These are phyloP conservation scores for Oceanodroma tethys DNA, from an alignment of 2,113 vertebrate species.

Conservation along the genomic window DNA sequence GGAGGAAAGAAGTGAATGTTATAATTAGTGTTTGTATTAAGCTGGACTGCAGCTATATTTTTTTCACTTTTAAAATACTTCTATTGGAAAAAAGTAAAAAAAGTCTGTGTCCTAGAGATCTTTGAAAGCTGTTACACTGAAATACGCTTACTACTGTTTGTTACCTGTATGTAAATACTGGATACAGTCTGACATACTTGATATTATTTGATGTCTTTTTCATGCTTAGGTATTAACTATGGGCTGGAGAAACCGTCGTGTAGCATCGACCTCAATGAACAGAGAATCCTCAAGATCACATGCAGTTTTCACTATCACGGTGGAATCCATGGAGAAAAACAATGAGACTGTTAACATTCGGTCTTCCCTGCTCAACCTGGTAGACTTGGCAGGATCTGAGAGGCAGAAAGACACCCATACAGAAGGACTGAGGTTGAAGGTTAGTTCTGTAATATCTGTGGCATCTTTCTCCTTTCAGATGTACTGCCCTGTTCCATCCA, in stretches of 20 bases:
- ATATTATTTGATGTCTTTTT: neutral
- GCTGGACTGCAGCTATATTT: neutral
- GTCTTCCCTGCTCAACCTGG: constrained; percentile 90
- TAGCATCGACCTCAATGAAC: constrained; percentile 96
- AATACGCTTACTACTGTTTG: neutral
- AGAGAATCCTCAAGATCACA: constrained; percentile 95
- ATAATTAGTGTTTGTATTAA: neutral
- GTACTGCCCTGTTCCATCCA: neutral
- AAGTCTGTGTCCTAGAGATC: neutral
- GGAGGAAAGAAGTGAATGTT: neutral
- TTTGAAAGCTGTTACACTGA: neutral
- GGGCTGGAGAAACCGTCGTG: constrained; percentile 93
- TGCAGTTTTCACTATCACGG: constrained; percentile 90
- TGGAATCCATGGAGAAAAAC: constrained; percentile 91
- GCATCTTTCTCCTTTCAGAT: neutral
- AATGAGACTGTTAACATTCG: constrained; percentile 89
- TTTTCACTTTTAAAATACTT: neutral
- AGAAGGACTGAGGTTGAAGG: constrained; percentile 90
- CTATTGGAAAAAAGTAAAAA: neutral
- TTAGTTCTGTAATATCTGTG: constrained; percentile 5
- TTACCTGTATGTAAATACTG: neutral
- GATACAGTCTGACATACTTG: neutral
- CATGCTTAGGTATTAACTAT: constrained; percentile 84
- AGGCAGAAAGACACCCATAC: constrained; percentile 91
- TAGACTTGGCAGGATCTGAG: constrained; percentile 94